Evolutionary conservation across 2,888 invertebrate species (phyloP), one percentile per base, ranked within the genome.

Genomic region (Selenia dentaria): DNA sequence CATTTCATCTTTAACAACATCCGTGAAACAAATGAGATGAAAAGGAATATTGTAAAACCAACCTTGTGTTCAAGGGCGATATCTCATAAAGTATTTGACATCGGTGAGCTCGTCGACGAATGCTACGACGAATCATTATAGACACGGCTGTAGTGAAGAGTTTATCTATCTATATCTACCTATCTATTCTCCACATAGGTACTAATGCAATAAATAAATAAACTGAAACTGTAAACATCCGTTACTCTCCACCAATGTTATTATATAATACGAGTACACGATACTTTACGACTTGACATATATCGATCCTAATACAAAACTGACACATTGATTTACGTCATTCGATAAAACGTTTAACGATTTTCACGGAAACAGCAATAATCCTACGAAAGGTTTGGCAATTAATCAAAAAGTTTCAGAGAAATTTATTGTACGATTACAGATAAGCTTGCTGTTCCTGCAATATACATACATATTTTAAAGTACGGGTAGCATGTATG

Each of bases 361-460:
- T 69, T 71, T 68, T 74, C 70, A 70, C 45, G 31, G 52, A 42
- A 54, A 38, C 43, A 52, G 58, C 68, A 70, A 72, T 71, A 74
- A 70, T 70, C 55, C 65, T 57, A 57, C 52, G 62, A 63, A 70
- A 68, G 61, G 62, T 42, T 14, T 39, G 54, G 61, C 73, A 54
- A 79, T 83, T 76, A 79, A 81, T 81, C 81, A 79, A 67, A 70
- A 70, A 71, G 66, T 75, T 77, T 54, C 65, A 54, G 63, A 62
- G 62, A 63, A 64, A 72, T 80, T 79, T 78, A 74, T 79, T 72
- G 70, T 68, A 54, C 62, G 59, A 76, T 75, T 74, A 77, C 63
- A 67, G 75, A 67, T 76, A 77, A 79, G 69, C 72, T 63, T 51
- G 57, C 57, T 66, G 66, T 66, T 62, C 67, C 59, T 52, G 63